Evolutionary conservation across 2,113 vertebrate genomes (phyloP), one percentile per base, ranked within the genome.

Genomic region (Lasiurus borealis): DNA sequence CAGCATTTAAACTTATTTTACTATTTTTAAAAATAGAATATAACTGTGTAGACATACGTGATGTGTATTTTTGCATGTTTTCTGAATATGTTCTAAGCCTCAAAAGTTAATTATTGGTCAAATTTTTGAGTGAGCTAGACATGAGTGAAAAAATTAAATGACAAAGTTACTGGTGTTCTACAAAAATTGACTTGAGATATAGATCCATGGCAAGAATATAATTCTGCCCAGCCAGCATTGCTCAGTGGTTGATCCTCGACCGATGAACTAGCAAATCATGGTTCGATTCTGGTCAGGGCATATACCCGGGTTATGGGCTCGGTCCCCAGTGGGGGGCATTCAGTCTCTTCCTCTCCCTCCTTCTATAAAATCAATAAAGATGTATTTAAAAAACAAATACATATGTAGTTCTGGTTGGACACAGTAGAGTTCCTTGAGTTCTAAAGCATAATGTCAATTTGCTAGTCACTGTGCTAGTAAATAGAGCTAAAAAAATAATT

Each of bases 161-260:
- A 71, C 46, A 90, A 62, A 95, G 62, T 92, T 91, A 97, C 96
- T 88, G 91, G 90, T 52, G 21, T 82, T 88, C 27, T 62, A 59
- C 3, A 94, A 59, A 84, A 73, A 54, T 29, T 3, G 14, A 73
- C 62, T 44, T 82, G 57, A 94, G 95, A 94, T 85, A 8, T 6
- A 48, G 48, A n/a, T 13, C 91, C 48, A 6, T 82, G 40, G 21
- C 34, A 94, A 87, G 18, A 95, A 86, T 91, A 84, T 52, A 84
- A 16, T 83, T 92, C 69, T 59, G 0, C 21, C 21, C 8, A 3
- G 23, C 21, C 21, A 10, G 57, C 23, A 59, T 59, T 62, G 59
- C 59, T 5, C 59, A 62, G 25, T 27, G 25, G 59, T 62, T 62
- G 25, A 62, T 23, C 59, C 25, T 62, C 8, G 1, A 62, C 10